phyloP scores from a whole-genome alignment of 2,888 invertebrate species.

The Pterobdella sp. region DNA sequence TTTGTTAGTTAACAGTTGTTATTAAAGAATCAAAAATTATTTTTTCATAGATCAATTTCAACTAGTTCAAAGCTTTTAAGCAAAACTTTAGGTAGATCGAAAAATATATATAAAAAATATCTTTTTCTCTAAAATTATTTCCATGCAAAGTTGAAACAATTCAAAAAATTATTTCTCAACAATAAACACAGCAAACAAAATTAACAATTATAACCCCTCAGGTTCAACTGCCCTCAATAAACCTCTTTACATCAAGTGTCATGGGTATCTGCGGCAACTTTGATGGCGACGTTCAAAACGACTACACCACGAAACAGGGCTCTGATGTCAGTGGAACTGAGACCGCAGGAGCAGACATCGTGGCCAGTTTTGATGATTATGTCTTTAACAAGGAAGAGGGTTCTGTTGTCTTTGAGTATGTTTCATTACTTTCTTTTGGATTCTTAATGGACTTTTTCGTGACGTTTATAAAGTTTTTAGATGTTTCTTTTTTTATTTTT shows the following conservation, averaged over 20 bases:
- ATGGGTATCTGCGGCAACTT: slow-evolving; percentile 17
- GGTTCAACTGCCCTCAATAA: slow-evolving; percentile 2
- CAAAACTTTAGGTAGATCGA: too few species aligned
- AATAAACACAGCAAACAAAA: too few species aligned
- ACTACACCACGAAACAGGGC: neutral
- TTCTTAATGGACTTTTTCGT: neutral
- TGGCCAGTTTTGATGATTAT: neutral
- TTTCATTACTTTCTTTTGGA: neutral
- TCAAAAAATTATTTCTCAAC: too few species aligned
- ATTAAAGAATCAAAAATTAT: too few species aligned
- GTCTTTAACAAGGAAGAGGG: slow-evolving; percentile 2
- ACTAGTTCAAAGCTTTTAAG: too few species aligned
- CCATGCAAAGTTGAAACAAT: too few species aligned
- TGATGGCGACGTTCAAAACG: neutral
- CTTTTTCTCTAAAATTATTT: too few species aligned
- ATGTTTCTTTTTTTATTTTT: too few species aligned
- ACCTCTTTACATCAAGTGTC: slow-evolving; percentile 6
- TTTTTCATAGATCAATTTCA: neutral
- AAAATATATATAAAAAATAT: too few species aligned
- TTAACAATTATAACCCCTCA: neutral
- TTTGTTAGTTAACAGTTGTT: neutral
- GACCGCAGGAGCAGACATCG: neutral
- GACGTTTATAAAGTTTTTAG: too few species aligned
- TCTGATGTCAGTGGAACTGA: neutral
- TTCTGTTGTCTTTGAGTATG: neutral